A percentile compares a stretch with the other conserved stretches of the same genome.
These are phyloP conservation scores for Leptogaster cylindrica DNA, from an alignment of 2,888 invertebrate genomes.

Conservation along the genomic window DNA sequence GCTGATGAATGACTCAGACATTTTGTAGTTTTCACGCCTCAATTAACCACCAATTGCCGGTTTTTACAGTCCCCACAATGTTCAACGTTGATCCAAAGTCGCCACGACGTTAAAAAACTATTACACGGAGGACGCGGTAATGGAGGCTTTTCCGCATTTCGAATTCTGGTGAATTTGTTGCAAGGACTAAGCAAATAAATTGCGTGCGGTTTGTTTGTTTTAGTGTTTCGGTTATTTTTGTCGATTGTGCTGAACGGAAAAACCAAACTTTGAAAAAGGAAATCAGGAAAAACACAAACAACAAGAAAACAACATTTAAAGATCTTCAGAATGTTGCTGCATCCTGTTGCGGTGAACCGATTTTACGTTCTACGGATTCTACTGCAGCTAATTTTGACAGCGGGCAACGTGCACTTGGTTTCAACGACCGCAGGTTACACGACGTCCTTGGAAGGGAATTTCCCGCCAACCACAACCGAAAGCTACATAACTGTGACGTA, in stretches of 20 bases:
- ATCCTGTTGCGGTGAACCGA: constrained; percentile 39
- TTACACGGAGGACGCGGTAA: constrained; percentile 22
- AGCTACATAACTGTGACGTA: constrained; percentile 26
- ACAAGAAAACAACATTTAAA: not conserved
- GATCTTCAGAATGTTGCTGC: constrained; percentile 23
- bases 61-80: constrained; percentile 32
- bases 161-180: constrained; percentile 7
- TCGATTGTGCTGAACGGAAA: no score
- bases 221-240: no score
- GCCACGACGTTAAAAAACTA: constrained; percentile 15
- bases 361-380: constrained; percentile 46
- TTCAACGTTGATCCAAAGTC: constrained; percentile 10
- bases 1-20: constrained; percentile 23
- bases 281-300: no score
- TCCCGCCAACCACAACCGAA: constrained; percentile 41
- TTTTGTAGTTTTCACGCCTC: constrained; percentile 1
- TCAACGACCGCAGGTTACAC: constrained; percentile 32
- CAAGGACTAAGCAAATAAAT: constrained; percentile 9
- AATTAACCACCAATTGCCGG: constrained; percentile 23
- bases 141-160: constrained; percentile 10
- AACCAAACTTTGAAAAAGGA: no score
- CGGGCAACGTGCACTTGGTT: constrained; percentile 44
- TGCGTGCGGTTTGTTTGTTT: constrained; percentile 7
- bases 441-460: constrained; percentile 18
- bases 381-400: constrained; percentile 45